A percentile compares a stretch with the other conserved stretches of the same genome.
phyloP scores from a whole-genome alignment of 1,140 invertebrate species.

The Pectinophora gossypiella region DNA sequence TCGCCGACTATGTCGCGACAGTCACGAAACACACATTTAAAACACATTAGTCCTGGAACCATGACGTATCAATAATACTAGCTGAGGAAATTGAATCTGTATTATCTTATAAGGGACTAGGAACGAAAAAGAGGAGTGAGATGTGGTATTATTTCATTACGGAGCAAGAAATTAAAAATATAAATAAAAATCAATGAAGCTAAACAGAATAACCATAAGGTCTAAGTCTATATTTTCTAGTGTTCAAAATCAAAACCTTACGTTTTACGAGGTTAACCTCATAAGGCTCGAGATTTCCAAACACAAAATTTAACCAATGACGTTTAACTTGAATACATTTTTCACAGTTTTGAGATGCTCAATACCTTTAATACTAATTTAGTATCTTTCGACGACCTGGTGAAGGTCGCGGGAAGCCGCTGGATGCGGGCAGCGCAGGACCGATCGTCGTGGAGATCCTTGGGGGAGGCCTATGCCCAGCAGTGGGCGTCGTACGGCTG shows the following conservation, averaged over 20 bases:
- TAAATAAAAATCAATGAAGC: background rate
- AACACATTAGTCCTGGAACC: constrained; percentile 2
- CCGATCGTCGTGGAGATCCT: no score
- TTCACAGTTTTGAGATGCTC: no score
- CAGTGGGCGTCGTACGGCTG: no score
- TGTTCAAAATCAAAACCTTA: background rate
- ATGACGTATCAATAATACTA: constrained; percentile 3
- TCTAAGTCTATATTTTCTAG: background rate
- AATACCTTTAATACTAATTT: no score
- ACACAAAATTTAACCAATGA: no score
- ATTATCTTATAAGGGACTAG: background rate
- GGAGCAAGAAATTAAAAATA: background rate
- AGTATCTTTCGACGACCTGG: no score
- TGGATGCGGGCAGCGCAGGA: no score
- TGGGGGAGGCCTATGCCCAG: no score
- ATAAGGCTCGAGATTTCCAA: background rate
- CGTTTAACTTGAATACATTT: no score
- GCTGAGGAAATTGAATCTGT: background rate
- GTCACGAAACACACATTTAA: constrained; percentile 3
- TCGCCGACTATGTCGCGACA: no score
- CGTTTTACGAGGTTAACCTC: background rate
- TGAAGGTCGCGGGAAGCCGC: no score
- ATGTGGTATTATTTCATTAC: background rate
- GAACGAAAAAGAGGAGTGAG: background rate
- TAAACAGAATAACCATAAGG: background rate